These are phyloP conservation scores for Falco columbarius DNA, from an alignment of 2,797 vertebrate species.

Conservation along the genomic window DNA sequence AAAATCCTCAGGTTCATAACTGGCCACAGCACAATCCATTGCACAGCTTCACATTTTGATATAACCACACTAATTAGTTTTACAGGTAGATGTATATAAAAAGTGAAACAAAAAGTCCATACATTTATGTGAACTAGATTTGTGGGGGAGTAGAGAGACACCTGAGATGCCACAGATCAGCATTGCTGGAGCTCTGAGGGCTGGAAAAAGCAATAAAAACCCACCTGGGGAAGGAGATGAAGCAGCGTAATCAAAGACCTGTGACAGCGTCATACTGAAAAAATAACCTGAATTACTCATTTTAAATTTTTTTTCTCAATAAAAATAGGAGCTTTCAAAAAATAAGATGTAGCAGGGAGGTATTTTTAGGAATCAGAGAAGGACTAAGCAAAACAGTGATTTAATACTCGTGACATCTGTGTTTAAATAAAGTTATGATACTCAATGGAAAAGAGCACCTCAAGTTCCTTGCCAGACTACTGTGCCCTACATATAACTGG, in stretches of 20 bases:
- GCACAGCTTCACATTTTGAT: background rate
- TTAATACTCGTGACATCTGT: background rate
- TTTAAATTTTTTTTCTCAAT: background rate
- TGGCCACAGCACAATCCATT: accelerated
- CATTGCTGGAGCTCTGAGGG: background rate
- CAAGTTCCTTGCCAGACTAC: background rate
- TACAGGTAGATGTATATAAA: background rate
- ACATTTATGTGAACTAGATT: background rate
- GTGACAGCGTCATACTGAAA: background rate
- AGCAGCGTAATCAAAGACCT: background rate
- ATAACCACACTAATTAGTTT: background rate
- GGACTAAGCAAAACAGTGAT: background rate
- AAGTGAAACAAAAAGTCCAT: background rate
- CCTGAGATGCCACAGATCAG: background rate
- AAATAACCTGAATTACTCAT: background rate
- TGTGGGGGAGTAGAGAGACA: background rate
- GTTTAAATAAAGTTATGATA: background rate
- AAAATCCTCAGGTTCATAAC: background rate
- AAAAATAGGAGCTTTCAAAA: background rate
- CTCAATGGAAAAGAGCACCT: background rate
- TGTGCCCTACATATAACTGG: no score
- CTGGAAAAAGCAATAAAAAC: background rate
- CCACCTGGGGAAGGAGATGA: background rate
- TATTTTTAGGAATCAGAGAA: background rate
- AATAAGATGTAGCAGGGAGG: background rate